Conservation (phyloP, 35 echinoderm and acorn worm genomes). For the Ophiothrix spiculata region DNA sequence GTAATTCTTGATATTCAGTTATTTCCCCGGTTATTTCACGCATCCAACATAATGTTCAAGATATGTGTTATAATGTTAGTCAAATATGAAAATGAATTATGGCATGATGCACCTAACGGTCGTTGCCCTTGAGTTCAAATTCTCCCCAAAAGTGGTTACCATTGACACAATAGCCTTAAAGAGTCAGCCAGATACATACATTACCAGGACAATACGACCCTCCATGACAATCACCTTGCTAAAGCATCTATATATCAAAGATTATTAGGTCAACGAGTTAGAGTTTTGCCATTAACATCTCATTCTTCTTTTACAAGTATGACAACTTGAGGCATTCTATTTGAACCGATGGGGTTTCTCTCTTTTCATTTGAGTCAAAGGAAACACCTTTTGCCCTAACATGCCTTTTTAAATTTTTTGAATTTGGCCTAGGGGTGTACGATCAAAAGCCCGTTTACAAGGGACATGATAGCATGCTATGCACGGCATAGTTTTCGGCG, state of each 20-base stretch:
- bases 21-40: no score
- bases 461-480: not conserved
- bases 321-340: conserved; percentile 4
- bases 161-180: no score
- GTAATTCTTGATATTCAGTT: no score
- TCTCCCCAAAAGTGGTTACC: no score
- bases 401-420: not conserved
- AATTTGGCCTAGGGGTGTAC: not conserved
- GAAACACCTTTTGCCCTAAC: not conserved
- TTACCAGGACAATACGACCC: no score
- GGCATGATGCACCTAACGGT: no score
- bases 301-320: not conserved
- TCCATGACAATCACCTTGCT: no score
- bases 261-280: conserved; percentile 2
- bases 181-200: no score
- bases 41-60: no score
- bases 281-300: not conserved
- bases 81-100: no score
- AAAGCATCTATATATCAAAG: not conserved
- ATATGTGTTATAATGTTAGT: no score
- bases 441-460: conserved; percentile 1
- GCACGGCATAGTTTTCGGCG: not conserved
- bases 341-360: not conserved
- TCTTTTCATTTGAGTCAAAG: not conserved
- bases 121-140: no score